Base-by-base conservation (phyloP, 2,113 vertebrate species). In the Mellivora capensis region DNA sequence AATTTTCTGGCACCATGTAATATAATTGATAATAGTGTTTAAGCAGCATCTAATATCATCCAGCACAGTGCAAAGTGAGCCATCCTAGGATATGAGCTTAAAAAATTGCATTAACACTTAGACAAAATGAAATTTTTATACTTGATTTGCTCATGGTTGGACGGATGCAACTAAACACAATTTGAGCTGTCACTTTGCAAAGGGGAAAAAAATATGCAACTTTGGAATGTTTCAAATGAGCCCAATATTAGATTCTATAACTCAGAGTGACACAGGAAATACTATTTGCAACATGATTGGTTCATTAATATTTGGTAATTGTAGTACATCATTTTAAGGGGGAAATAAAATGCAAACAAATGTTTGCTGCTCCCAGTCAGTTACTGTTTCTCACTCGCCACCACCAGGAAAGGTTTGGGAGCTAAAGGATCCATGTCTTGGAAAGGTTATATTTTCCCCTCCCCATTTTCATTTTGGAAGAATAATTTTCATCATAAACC, bases 401-500 rank as follows among this genome's bases (percentile, higher is more conserved):
- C 84, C 94, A 81, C 86, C 93, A 95, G 96, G 96, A 96, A n/a
- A 82, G 97, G 87, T 87, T 97, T 92, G 61, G 97, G 93, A 94
- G 95, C 12, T 3, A 29, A 89, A 71, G 25, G 88, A 77, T 96
- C 93, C 93, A 7, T 34, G 1, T 90, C 64, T 85, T 93, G 89
- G 97, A 97, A 95, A 96, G 90, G 76, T 98, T 96, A 1, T 89
- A 12, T 97, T 96, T 74, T 31, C 93, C 94, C 79, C 87, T 96
- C 94, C 95, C 94, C 97, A 97, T 98, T 96, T 98, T 98, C 95
- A 98, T 98, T 99, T 98, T 98, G 98, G 98, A 97, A 97, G 98
- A 99, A 97, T 94, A 96, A 98, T 98, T 98, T 98, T 98, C 94
- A 91, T 98, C 98, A 98, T 98, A 99, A 99, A 99, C 98, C 98